phyloP scores from a whole-genome alignment of 2,888 invertebrate species.

The Drosophila kambysellisi region DNA sequence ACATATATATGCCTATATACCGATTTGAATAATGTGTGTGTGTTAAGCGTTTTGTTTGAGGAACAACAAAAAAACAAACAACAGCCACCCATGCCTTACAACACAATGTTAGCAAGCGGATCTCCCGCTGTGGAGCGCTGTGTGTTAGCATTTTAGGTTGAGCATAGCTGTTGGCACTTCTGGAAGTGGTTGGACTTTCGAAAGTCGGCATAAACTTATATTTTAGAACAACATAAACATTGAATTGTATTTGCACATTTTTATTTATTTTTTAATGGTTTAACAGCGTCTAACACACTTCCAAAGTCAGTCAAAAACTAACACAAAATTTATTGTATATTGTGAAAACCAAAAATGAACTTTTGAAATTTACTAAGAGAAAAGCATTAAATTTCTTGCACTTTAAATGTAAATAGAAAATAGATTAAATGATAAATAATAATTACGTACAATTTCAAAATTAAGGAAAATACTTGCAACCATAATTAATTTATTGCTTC shows the following conservation, averaged over 20 bases:
- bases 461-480: constrained; percentile 20
- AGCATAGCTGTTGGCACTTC: constrained; percentile 14
- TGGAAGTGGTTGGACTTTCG: constrained; percentile 33
- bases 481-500: constrained; percentile 47
- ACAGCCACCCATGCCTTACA: constrained; percentile 7
- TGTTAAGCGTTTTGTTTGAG: constrained; percentile 38
- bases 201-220: constrained; percentile 2
- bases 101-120: constrained; percentile 31
- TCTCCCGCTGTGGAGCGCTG: constrained; percentile 12
- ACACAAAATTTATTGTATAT: constrained; percentile 41
- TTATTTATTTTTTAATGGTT: constrained; percentile 22
- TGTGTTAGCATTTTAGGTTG: constrained; percentile 22
- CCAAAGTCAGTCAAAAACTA: constrained; percentile 40
- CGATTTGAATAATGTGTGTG: constrained; percentile 37
- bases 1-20: constrained; percentile 36
- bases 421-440: constrained; percentile 9
- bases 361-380: constrained; percentile 29
- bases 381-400: constrained; percentile 32
- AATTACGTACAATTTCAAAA: constrained; percentile 14
- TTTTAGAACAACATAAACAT: constrained; percentile 6
- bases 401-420: constrained; percentile 46
- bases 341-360: constrained; percentile 44
- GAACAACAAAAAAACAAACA: neutral
- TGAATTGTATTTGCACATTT: constrained; percentile 24
- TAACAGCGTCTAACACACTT: constrained; percentile 46